These are phyloP conservation scores for Hippocampus barbouri DNA, from an alignment of 2,113 vertebrate genomes.

Conservation along the genomic window DNA sequence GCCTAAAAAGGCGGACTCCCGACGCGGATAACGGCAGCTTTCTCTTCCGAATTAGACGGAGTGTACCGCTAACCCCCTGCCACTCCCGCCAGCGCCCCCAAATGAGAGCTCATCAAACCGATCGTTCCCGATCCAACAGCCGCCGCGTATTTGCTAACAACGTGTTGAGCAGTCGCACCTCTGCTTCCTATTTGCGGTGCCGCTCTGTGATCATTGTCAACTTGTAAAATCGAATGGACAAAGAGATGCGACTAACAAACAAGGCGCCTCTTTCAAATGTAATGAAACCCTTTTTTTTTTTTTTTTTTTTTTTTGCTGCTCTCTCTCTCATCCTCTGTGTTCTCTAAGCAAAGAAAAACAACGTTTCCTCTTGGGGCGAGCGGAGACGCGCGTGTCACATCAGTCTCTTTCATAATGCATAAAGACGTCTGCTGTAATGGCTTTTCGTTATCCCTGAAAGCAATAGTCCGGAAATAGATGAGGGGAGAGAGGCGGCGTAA, in stretches of 20 bases:
- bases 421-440: conserved; percentile 44
- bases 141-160: conserved; percentile 32
- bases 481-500: conserved; percentile 20
- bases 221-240: conserved; percentile 13
- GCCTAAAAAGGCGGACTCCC: conserved; percentile 45
- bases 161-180: conserved; percentile 13
- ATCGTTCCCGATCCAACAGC: conserved; percentile 42
- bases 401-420: conserved; percentile 57
- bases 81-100: conserved; percentile 38
- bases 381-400: conserved; percentile 37
- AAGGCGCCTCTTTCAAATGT: conserved; percentile 23
- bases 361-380: conserved; percentile 42
- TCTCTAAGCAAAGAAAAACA: conserved; percentile 46
- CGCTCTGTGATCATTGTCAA: conserved; percentile 11
- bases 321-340: conserved; percentile 14
- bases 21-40: conserved; percentile 44
- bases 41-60: conserved; percentile 45
- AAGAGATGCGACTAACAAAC: not conserved
- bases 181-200: conserved; percentile 9
- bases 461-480: conserved; percentile 52
- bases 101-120: conserved; percentile 48
- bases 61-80: conserved; percentile 35
- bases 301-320: not conserved
- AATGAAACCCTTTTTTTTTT: not conserved
- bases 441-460: conserved; percentile 47